Percentiles rank a stretch among this genome's conserved stretches.
phyloP scores from a whole-genome alignment of 2,113 vertebrate species.

The Nycticryphes semicollaris region DNA sequence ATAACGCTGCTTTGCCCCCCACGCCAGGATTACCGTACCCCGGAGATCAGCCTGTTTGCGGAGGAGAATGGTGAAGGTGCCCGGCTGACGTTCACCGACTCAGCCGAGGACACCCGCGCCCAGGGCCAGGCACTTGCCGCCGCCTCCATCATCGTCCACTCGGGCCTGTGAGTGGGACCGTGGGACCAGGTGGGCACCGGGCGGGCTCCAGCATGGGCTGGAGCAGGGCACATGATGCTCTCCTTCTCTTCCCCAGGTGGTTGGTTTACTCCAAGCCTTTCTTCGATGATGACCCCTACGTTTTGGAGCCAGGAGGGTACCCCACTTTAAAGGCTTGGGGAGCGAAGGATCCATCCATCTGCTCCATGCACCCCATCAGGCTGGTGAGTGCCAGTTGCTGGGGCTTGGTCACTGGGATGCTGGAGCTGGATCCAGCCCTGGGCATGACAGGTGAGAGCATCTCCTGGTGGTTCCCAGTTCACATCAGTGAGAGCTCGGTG shows the following conservation, averaged over 20 bases:
- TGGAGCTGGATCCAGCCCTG: fast-evolving
- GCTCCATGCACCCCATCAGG: conserved; percentile 88
- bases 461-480: neutral
- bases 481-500: neutral
- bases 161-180: conserved; percentile 85
- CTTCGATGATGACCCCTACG: conserved; percentile 85
- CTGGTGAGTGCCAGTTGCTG: conserved; percentile 75
- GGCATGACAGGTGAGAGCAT: neutral
- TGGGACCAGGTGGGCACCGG: neutral
- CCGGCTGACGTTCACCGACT: conserved; percentile 80
- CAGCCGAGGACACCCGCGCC: conserved; percentile 80
- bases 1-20: neutral
- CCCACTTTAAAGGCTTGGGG: conserved; percentile 86
- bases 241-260: conserved; percentile 77
- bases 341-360: conserved; percentile 80
- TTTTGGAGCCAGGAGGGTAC: conserved; percentile 91
- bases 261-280: conserved; percentile 88
- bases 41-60: conserved; percentile 86
- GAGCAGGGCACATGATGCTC: neutral
- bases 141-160: conserved; percentile 87
- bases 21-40: conserved; percentile 85
- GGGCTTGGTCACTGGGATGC: fast-evolving
- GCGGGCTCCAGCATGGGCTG: neutral
- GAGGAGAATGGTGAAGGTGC: conserved; percentile 86
- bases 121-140: conserved; percentile 81